Percentiles rank a stretch among this genome's conserved stretches.
These are phyloP conservation scores for Sarcoramphus papa DNA, from an alignment of 2,797 vertebrate species.

Conservation along the genomic window DNA sequence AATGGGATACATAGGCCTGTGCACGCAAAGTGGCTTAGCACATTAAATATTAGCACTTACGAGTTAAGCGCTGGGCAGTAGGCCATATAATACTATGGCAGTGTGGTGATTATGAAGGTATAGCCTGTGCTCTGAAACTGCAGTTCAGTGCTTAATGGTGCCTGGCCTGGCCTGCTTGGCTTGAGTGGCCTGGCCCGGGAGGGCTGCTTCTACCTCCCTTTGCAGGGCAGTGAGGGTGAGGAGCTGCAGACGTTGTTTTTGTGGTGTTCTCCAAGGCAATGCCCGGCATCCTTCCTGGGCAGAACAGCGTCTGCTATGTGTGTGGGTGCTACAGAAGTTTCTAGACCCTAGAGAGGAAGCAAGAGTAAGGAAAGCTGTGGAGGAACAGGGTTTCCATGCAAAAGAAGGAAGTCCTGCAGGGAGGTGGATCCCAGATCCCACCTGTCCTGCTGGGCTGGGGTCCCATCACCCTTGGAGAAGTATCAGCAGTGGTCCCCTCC, in stretches of 20 bases:
- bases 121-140: not conserved
- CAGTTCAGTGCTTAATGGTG: not conserved
- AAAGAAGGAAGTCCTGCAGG: not conserved
- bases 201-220: not conserved
- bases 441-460: not conserved
- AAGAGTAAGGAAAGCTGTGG: not conserved
- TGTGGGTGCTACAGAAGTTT: not conserved
- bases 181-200: not conserved
- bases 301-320: rapidly evolving
- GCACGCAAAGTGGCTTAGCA: not conserved
- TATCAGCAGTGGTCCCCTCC: not conserved
- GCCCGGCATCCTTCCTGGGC: not conserved
- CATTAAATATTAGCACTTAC: not conserved
- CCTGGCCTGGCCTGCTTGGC: not conserved
- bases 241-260: not conserved
- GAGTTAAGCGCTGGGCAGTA: not conserved
- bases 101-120: not conserved
- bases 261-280: not conserved
- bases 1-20: not conserved
- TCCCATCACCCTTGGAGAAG: not conserved
- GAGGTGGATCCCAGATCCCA: not conserved
- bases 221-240: rapidly evolving
- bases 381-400: not conserved
- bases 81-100: rapidly evolving
- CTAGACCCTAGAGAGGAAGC: not conserved